Conservation (phyloP, 2,888 invertebrate genomes). For the Plemyria rubiginata region DNA sequence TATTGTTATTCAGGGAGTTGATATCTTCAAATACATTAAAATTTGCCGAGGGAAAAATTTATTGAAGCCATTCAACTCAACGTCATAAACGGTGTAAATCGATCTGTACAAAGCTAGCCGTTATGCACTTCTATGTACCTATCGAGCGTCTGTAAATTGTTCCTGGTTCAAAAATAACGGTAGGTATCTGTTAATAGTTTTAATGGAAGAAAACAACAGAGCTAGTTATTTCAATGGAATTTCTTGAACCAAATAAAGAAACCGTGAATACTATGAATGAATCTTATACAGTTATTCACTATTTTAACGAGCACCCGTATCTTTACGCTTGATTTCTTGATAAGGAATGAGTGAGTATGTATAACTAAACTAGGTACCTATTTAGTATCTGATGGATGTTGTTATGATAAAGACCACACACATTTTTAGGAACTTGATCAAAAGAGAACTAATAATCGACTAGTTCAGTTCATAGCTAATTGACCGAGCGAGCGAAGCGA, state of each 20-base stretch:
- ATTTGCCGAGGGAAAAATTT: too few relatives aligned
- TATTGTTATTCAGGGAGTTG: too few relatives aligned
- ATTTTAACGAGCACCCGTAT: constrained; percentile 24
- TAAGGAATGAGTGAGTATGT: constrained; percentile 37
- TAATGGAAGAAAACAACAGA: constrained; percentile 26
- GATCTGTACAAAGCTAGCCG: constrained; percentile 54
- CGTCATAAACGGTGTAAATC: constrained; percentile 48
- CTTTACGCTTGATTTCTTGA: constrained; percentile 34
- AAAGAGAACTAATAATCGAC: neutral
- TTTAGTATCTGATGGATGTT: constrained; percentile 19
- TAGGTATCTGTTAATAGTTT: constrained; percentile 29
- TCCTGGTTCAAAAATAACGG: constrained; percentile 32
- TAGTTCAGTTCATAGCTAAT: too few relatives aligned
- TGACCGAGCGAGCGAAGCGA: too few relatives aligned
- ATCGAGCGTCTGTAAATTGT: constrained; percentile 19
- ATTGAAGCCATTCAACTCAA: constrained; percentile 39
- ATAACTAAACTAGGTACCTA: constrained; percentile 2
- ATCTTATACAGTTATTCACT: neutral
- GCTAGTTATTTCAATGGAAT: constrained; percentile 23
- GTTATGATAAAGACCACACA: constrained; percentile 34
- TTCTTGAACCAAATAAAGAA: constrained; percentile 16
- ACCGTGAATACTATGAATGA: neutral
- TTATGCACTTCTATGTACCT: constrained; percentile 52
- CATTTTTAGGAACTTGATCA: constrained; percentile 3
- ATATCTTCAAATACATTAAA: too few relatives aligned